Conservation (phyloP, 92 coral and sea anemone genomes). For the Porites rus region DNA sequence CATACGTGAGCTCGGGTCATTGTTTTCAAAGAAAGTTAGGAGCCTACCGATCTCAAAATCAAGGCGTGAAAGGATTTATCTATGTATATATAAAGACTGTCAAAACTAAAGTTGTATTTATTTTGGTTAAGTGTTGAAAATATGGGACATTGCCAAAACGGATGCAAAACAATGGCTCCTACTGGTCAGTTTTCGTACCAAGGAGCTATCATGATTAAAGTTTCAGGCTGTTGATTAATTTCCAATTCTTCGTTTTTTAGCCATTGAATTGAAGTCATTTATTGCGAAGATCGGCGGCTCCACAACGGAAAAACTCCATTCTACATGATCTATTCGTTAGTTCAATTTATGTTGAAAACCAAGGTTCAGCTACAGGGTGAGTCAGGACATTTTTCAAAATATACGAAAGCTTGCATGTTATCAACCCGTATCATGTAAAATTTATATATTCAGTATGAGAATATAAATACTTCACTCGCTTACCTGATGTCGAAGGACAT, state of each 20-base stretch:
- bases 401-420: too few species aligned
- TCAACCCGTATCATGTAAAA: too few species aligned
- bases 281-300: not conserved
- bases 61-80: too few species aligned
- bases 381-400: not conserved
- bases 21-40: too few species aligned
- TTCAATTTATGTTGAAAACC: not conserved
- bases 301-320: not conserved
- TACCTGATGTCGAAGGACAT: slow-evolving; percentile 20
- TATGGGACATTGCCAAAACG: too few species aligned
- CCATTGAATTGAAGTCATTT: not conserved
- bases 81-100: not conserved
- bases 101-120: not conserved
- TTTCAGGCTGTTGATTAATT: too few species aligned
- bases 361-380: too few species aligned
- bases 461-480: not conserved
- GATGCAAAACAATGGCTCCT: too few species aligned
- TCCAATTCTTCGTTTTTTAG: not conserved
- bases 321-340: not conserved
- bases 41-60: too few species aligned
- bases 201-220: not conserved
- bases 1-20: too few species aligned
- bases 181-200: too few species aligned
- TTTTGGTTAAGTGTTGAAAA: not conserved
- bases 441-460: too few species aligned